Conservation (phyloP, 2,888 invertebrate species). For the Cheilosia impressa region DNA sequence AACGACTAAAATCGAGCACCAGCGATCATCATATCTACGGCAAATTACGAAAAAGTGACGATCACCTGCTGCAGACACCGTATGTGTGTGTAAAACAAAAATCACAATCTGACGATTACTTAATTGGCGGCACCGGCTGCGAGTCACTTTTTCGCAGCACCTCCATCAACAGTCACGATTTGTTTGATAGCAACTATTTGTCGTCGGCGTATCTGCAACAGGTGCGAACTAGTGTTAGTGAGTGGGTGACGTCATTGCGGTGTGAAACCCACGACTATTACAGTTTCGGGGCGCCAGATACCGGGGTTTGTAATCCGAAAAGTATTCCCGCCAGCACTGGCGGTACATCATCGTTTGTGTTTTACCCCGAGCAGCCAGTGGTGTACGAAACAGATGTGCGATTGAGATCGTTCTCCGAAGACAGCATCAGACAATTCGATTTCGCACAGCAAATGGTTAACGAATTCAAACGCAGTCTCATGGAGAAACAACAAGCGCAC, state of each 20-base stretch:
- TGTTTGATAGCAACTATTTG: conserved; percentile 39
- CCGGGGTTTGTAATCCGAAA: conserved; percentile 80
- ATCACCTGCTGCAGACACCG: conserved; percentile 65
- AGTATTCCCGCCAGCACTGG: conserved; percentile 80
- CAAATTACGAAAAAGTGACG: conserved; percentile 76
- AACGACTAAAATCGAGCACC: conserved; percentile 79
- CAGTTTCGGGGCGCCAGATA: conserved; percentile 77
- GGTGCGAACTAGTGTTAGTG: conserved; percentile 80
- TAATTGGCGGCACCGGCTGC: conserved; percentile 50
- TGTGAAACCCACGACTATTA: conserved; percentile 80
- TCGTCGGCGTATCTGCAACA: background rate
- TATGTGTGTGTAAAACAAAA: conserved; percentile 59
- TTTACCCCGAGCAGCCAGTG: conserved; percentile 7
- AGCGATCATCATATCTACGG: conserved; percentile 83
- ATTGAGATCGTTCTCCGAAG: conserved; percentile 42
- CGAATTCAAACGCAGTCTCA: conserved; percentile 81
- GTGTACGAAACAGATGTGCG: background rate
- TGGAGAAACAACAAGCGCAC: conserved; percentile 77
- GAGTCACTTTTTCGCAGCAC: conserved; percentile 36
- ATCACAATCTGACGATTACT: conserved; percentile 70
- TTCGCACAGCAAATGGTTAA: conserved; percentile 78
- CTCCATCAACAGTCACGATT: conserved; percentile 54
- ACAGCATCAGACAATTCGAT: conserved; percentile 37
- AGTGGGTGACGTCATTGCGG: conserved; percentile 82
- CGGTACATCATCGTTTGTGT: conserved; percentile 33